Conservation (phyloP, 1,140 invertebrate species). For the Drosophila equinoxialis region DNA sequence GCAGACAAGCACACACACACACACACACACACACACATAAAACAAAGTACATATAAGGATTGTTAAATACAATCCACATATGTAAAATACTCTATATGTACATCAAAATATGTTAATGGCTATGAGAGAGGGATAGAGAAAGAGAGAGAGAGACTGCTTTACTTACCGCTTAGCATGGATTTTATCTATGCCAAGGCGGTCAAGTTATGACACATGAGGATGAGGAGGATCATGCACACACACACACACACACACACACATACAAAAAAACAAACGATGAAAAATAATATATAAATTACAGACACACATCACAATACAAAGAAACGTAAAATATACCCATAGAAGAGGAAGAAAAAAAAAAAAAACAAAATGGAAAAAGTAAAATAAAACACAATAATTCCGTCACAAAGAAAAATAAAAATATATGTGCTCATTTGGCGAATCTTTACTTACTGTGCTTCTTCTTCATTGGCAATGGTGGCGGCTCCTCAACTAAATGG, state of each 20-base stretch:
- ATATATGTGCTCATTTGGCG: slow-evolving; percentile 25
- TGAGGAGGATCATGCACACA: not conserved
- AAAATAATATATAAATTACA: slow-evolving; percentile 8
- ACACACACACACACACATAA: slow-evolving; percentile 15
- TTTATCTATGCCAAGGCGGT: slow-evolving; percentile 48
- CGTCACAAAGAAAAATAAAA: slow-evolving; percentile 48
- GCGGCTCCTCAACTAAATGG: slow-evolving; percentile 87
- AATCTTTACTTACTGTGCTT: slow-evolving; percentile 92
- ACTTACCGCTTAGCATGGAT: slow-evolving; percentile 62
- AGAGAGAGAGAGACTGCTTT: not conserved
- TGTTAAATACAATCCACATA: too few relatives aligned
- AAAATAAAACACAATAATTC: slow-evolving; percentile 49
- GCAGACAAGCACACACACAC: slow-evolving; percentile 19
- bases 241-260: not conserved
- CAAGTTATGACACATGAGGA: not conserved
- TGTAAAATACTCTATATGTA: not conserved
- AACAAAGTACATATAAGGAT: not conserved
- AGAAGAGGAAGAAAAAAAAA: slow-evolving; percentile 34
- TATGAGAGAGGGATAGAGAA: not conserved
- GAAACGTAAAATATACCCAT: slow-evolving; percentile 7
- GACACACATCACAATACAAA: slow-evolving; percentile 18
- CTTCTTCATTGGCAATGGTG: slow-evolving; percentile 95
- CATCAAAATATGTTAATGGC: not conserved
- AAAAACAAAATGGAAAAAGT: slow-evolving; percentile 45
- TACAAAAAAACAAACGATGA: not conserved